Percentiles rank a stretch among this genome's conserved stretches.
Evolutionary conservation across 2,888 invertebrate genomes (phyloP).

Genomic region (Polydrusus cervinus): DNA sequence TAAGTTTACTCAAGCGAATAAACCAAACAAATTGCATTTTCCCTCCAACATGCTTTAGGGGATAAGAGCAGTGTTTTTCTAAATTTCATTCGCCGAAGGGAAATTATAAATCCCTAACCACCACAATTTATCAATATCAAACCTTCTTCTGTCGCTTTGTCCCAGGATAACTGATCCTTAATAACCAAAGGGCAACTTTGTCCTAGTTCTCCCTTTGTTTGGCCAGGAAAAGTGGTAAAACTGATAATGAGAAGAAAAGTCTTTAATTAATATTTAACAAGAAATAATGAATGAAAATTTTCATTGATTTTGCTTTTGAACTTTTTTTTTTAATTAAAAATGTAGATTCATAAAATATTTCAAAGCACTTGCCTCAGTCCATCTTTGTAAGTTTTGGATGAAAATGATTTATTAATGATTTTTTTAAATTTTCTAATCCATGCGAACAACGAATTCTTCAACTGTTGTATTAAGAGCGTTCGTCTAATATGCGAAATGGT

Average conservation of each 20-base stretch:
- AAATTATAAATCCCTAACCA: neutral
- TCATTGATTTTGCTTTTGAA: too few species aligned
- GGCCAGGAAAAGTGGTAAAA: neutral
- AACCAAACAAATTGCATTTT: neutral
- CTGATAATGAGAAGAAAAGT: neutral
- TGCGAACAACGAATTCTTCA: too few species aligned
- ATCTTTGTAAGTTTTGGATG: too few species aligned
- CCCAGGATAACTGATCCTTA: neutral
- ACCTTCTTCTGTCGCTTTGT: neutral
- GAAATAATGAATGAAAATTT: too few species aligned
- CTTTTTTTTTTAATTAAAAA: too few species aligned
- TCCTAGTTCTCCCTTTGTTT: neutral
- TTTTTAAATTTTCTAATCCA: too few species aligned
- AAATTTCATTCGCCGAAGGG: neutral
- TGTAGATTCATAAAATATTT: too few species aligned
- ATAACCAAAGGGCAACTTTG: conserved; percentile 1
- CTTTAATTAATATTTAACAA: neutral
- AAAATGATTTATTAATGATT: too few species aligned
- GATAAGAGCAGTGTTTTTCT: neutral
- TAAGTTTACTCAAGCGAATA: too few species aligned
- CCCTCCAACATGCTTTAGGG: neutral
- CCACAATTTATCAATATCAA: conserved; percentile 9
- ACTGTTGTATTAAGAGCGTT: too few species aligned
- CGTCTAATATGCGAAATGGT: too few species aligned
- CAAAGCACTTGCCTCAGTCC: too few species aligned